These are phyloP conservation scores for Nixonia krombeini DNA, from an alignment of 1,140 invertebrate species.

Conservation along the genomic window DNA sequence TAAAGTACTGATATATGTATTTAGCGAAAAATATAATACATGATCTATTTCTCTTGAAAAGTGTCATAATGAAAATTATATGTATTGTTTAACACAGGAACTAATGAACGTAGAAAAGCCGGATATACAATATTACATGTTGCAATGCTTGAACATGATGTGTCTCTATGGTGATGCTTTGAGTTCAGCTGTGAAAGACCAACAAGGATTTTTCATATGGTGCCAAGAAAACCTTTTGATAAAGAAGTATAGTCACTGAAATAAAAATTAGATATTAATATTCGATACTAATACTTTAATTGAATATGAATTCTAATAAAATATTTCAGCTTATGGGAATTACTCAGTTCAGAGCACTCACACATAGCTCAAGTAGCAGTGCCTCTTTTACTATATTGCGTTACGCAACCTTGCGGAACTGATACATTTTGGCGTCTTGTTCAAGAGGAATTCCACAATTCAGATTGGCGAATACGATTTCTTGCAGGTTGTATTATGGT, in stretches of 20 bases:
- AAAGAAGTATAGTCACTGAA: slow-evolving; percentile 92
- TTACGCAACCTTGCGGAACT: slow-evolving; percentile 91
- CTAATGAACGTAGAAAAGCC: slow-evolving; percentile 87
- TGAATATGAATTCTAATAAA: neutral
- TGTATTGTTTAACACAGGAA: slow-evolving; percentile 74
- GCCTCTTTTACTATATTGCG: slow-evolving; percentile 93
- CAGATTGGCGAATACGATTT: slow-evolving; percentile 92
- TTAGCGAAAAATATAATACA: no score
- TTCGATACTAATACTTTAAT: no score
- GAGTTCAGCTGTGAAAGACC: slow-evolving; percentile 88
- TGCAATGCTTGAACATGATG: slow-evolving; percentile 92
- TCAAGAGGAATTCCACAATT: slow-evolving; percentile 92
- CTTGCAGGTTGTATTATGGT: slow-evolving; percentile 87
- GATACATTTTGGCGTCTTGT: slow-evolving; percentile 96
- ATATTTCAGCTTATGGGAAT: slow-evolving; percentile 90
- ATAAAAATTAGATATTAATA: slow-evolving; percentile 1
- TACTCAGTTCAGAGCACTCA: slow-evolving; percentile 93
- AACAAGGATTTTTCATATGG: slow-evolving; percentile 97
- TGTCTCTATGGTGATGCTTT: slow-evolving; percentile 95
- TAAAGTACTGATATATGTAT: no score
- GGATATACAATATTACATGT: slow-evolving; percentile 93
- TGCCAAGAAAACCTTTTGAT: slow-evolving; percentile 97
- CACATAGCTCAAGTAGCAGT: slow-evolving; percentile 92
- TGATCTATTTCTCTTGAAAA: no score
- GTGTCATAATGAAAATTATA: slow-evolving; percentile 1